Evolutionary conservation across 2,797 vertebrate genomes (phyloP).

Genomic region (Linurgus olivaceus): DNA sequence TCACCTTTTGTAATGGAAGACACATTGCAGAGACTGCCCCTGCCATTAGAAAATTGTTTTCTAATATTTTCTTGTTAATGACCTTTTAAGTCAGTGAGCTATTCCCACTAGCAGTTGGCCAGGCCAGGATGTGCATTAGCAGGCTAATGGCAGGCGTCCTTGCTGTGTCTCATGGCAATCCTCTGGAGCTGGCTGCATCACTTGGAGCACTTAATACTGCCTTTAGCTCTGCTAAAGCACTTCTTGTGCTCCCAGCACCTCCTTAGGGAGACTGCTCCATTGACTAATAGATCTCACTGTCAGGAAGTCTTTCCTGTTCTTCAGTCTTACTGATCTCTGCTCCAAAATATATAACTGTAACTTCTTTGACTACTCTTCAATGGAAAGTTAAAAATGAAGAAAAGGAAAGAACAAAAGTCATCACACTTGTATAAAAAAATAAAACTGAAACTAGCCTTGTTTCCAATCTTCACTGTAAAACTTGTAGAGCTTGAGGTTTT

Average conservation of each 20-base stretch:
- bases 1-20: background rate
- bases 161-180: background rate
- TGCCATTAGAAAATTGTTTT: background rate
- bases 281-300: background rate
- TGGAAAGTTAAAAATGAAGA: background rate
- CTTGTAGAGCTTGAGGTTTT: background rate
- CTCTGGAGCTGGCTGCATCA: background rate
- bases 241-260: background rate
- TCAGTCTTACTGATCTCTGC: background rate
- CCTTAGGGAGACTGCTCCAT: slow-evolving; percentile 15
- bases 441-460: background rate
- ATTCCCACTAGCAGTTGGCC: background rate
- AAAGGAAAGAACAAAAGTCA: background rate
- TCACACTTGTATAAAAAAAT: background rate
- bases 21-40: background rate
- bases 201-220: slow-evolving; percentile 11
- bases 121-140: slow-evolving; percentile 55
- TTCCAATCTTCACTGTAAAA: background rate
- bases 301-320: slow-evolving; percentile 15
- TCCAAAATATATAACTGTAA: background rate
- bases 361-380: background rate
- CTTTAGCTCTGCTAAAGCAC: slow-evolving; percentile 4
- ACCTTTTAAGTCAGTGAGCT: slow-evolving; percentile 25
- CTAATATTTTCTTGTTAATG: slow-evolving; percentile 34
- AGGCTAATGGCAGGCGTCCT: slow-evolving; percentile 8